Evolutionary conservation across 2,113 vertebrate genomes (phyloP).

Genomic region (Mohoua ochrocephala): DNA sequence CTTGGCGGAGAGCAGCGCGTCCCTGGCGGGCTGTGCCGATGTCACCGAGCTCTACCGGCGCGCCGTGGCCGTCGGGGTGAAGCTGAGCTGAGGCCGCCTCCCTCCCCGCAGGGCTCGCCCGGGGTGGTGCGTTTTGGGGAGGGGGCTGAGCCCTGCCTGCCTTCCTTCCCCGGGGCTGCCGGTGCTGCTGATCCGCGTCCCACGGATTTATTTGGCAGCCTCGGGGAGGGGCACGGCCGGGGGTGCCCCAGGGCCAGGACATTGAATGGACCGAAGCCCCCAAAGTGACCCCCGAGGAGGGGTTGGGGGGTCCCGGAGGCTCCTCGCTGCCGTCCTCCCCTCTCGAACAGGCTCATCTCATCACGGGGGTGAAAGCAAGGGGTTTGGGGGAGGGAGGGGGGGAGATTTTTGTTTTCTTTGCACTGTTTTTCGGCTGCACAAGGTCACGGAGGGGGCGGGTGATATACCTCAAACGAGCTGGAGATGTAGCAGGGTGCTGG

Average conservation of each 20-base stretch:
- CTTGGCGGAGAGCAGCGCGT: slow-evolving; percentile 73
- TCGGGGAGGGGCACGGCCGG: background rate
- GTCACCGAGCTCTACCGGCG: slow-evolving; percentile 73
- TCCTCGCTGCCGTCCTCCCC: background rate
- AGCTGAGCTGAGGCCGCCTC: slow-evolving; percentile 71
- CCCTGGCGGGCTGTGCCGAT: slow-evolving; percentile 77
- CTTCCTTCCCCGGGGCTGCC: background rate
- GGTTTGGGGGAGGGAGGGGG: background rate
- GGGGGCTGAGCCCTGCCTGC: background rate
- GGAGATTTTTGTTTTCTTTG: background rate
- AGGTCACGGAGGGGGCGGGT: background rate
- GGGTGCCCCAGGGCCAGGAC: background rate
- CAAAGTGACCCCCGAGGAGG: fast-evolving
- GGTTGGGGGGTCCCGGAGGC: background rate
- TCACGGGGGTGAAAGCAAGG: background rate
- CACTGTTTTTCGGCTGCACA: slow-evolving; percentile 53
- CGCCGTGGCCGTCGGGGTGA: slow-evolving; percentile 58
- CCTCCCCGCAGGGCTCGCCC: background rate
- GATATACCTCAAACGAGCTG: slow-evolving; percentile 48
- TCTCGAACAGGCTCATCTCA: background rate
- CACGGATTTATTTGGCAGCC: background rate
- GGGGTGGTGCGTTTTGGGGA: fast-evolving
- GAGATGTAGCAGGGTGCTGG: slow-evolving; percentile 4
- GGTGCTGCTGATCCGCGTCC: background rate
- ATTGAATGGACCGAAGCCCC: background rate